Evolutionary conservation across 1,140 invertebrate genomes (phyloP), one percentile per base, ranked within the genome.

Genomic region (Parapsyche elsis): DNA sequence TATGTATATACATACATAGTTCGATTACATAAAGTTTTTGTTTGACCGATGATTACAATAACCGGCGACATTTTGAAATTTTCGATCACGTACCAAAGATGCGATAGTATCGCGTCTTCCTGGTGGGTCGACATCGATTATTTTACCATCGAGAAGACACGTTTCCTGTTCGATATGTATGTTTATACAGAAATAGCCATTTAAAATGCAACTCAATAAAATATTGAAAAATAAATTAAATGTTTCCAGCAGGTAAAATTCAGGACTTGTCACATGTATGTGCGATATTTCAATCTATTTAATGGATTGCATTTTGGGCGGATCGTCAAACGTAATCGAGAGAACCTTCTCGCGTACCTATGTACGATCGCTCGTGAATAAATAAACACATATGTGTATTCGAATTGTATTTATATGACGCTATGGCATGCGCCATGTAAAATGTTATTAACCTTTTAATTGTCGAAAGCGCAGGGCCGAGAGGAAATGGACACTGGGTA

Each of bases 361-460:
- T n/a, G n/a, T 21, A 21, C 64, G 16, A 26, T 24, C 5, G 16
- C 19, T 16, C 24, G 24, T 67, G 64, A 67, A 67, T 67, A 38
- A 9, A 71, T 71, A 44, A 26, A 7, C 7, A 38, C 67, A 71
- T 71, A 73, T 16, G 12, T 12, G 46, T 9, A 73, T 67, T n/a
- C 61, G 24, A 24, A 24, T 23, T 7, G 12, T 38, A 67, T 26
- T 26, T 71, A 16, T 21, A 67, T 38, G 26, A 75, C 24, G 71
- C 44, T n/a, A 5, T 53, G 71, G 71, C n/a, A 75, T 75, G 71
- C 46, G 38, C n/a, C 19, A 16, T 16, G 49, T 23, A 12, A 14
- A 26, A 53, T 77, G 26, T 45, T 64, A 77, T 64, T 24, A 77
- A 64, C 57, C 26, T 64, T 26, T 77, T 64, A 77, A 77, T 77